These are phyloP conservation scores for Panurus biarmicus DNA, from an alignment of 2,113 vertebrate species.

Conservation along the genomic window DNA sequence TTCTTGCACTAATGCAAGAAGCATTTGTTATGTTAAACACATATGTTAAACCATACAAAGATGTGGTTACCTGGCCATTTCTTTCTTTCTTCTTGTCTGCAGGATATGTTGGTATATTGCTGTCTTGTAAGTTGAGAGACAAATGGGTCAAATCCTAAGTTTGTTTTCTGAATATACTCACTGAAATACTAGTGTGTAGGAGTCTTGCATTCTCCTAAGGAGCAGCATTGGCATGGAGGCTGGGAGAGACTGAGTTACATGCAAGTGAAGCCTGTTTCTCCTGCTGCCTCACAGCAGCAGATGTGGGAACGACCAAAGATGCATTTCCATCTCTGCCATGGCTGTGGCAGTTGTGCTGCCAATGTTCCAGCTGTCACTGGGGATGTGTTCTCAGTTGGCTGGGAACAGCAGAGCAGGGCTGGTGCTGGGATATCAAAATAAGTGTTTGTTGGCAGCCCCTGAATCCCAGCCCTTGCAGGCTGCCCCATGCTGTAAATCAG, in stretches of 20 bases:
- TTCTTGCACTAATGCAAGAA: background rate
- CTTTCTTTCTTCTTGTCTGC: background rate
- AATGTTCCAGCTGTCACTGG: background rate
- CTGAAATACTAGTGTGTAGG: background rate
- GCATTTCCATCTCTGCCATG: background rate
- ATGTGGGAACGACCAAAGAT: background rate
- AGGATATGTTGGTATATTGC: background rate
- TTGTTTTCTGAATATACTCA: background rate
- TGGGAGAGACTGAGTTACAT: background rate
- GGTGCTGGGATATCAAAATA: slow-evolving; percentile 24
- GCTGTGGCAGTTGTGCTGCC: background rate
- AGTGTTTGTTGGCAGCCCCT: slow-evolving; percentile 43
- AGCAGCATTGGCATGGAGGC: background rate
- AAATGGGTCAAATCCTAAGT: background rate
- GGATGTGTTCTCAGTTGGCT: background rate
- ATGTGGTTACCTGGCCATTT: background rate
- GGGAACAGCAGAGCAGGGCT: background rate
- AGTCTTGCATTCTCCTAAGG: background rate
- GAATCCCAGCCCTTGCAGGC: slow-evolving; percentile 33
- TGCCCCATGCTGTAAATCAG: slow-evolving; percentile 60
- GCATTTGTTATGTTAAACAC: too few relatives aligned
- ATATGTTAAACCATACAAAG: too few relatives aligned
- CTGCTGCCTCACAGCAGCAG: background rate
- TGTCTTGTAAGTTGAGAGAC: background rate
- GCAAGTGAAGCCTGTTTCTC: background rate